phyloP scores from a whole-genome alignment of 2,113 vertebrate species.

The Corythornis vintsioides region DNA sequence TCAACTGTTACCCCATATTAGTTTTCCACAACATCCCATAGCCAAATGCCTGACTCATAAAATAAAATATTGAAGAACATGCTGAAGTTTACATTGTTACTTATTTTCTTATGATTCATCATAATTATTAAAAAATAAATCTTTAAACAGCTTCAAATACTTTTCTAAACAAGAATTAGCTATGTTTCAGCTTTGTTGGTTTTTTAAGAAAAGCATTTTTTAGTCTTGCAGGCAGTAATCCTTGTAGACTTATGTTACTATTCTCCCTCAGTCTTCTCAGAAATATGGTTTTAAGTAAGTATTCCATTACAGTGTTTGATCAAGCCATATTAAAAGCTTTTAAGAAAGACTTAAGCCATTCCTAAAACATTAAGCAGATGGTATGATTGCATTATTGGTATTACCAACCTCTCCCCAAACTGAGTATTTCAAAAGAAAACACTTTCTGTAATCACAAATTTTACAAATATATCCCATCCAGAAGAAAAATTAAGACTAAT shows the following conservation, averaged over 20 bases:
- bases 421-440: background rate
- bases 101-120: background rate
- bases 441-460: background rate
- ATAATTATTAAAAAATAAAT: background rate
- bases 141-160: background rate
- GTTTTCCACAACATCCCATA: background rate
- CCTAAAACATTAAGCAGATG: too few relatives aligned
- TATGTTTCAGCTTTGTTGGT: background rate
- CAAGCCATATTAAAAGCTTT: background rate
- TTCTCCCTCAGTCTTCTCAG: background rate
- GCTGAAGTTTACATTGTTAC: background rate
- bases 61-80: background rate
- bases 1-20: rapidly evolving
- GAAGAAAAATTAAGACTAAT: background rate
- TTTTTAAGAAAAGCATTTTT: background rate
- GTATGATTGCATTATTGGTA: too few relatives aligned
- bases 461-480: background rate
- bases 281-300: background rate
- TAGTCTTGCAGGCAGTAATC: background rate
- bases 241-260: background rate
- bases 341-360: background rate
- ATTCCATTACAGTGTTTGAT: background rate
- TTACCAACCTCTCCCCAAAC: background rate
- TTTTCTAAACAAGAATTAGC: background rate
- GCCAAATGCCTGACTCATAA: background rate